phyloP scores from a whole-genome alignment of 2,797 vertebrate genomes.

The Neomorphus geoffroyi region DNA sequence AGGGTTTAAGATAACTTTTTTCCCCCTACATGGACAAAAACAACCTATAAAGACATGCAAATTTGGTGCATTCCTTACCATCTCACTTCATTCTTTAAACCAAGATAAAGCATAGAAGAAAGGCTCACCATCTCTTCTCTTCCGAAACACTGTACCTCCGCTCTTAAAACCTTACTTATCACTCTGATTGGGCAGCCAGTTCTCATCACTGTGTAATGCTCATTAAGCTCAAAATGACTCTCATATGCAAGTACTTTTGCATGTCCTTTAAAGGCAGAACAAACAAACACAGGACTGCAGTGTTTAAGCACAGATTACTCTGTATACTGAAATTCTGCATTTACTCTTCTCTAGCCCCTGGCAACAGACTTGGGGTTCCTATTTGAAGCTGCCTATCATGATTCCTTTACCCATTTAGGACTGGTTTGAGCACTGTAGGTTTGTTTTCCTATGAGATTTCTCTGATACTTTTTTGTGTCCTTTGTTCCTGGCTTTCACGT shows the following conservation, averaged over 20 bases:
- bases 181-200: neutral
- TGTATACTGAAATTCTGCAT: neutral
- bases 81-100: neutral
- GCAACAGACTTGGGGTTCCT: neutral
- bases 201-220: neutral
- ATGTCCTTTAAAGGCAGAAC: conserved; percentile 16
- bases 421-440: neutral
- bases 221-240: neutral
- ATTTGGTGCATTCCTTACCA: conserved; percentile 32
- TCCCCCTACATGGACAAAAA: neutral
- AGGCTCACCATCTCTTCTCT: neutral
- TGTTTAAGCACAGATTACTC: neutral
- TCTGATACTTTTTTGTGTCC: neutral
- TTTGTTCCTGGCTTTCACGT: neutral
- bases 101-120: conserved; percentile 21
- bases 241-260: conserved; percentile 1
- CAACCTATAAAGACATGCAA: conserved; percentile 47
- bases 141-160: neutral
- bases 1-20: neutral
- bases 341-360: conserved; percentile 8
- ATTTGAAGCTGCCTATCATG: neutral
- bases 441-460: conserved; percentile 21
- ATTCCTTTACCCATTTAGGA: neutral
- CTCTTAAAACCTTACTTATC: neutral
- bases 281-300: conserved; percentile 18